Percentiles rank a stretch among this genome's conserved stretches.
Conservation (phyloP, 2,797 vertebrate genomes). For the Enoplosus armatus region DNA sequence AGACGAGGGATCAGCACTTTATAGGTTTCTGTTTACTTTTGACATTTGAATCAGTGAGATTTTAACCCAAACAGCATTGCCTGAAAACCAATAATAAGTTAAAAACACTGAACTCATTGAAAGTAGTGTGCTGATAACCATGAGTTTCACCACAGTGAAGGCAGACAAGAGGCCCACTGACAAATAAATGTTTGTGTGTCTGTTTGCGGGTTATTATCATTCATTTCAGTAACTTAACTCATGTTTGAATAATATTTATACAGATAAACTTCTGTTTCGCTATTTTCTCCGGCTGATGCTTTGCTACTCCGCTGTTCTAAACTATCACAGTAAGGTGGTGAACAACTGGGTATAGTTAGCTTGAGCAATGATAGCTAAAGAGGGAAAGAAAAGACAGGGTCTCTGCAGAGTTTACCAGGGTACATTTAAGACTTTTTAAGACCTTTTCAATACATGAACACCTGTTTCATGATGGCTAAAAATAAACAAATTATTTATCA, state of each 20-base stretch:
- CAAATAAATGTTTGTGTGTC: background rate
- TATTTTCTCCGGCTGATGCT: background rate
- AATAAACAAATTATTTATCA: no score
- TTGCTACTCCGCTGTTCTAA: background rate
- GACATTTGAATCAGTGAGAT: background rate
- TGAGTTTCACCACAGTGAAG: background rate
- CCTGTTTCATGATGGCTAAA: no score
- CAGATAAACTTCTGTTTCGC: background rate
- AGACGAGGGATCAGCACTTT: conserved; percentile 3
- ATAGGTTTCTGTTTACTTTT: background rate
- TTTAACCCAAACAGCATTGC: background rate
- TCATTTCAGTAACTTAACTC: background rate
- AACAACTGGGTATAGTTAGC: background rate
- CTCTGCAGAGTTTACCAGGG: background rate
- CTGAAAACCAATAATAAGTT: background rate
- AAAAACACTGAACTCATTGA: background rate
- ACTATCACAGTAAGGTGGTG: background rate
- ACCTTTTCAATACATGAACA: no score
- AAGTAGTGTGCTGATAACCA: no score
- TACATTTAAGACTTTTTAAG: no score
- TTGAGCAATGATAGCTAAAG: background rate
- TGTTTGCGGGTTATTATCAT: background rate
- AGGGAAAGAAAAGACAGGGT: background rate
- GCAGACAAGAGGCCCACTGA: background rate
- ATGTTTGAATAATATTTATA: background rate